A percentile compares a stretch with the other conserved stretches of the same genome.
phyloP scores from a whole-genome alignment of 2,113 vertebrate genomes.

The Lampris megalopsis region DNA sequence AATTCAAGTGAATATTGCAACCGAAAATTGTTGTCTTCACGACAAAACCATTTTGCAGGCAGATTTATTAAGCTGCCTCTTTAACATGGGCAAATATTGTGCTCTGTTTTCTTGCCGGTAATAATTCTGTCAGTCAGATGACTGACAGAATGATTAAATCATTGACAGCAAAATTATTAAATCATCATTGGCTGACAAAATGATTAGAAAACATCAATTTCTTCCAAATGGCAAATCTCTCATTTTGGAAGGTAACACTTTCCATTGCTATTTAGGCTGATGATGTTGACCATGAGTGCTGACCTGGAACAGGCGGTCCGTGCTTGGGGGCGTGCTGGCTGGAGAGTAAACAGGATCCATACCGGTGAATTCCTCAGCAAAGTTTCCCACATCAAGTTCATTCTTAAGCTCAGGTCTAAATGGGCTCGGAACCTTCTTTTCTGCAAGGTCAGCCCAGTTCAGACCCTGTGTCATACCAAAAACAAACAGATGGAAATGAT shows the following conservation, averaged over 20 bases:
- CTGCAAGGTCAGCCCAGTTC: conserved; percentile 87
- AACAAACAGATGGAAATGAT: conserved; percentile 6
- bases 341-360: conserved; percentile 94
- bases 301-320: conserved; percentile 90
- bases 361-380: conserved; percentile 92
- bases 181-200: no score
- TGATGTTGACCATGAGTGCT: background rate
- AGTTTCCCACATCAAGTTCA: conserved; percentile 92
- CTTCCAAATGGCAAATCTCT: background rate
- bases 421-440: conserved; percentile 86
- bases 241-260: conserved; percentile 2
- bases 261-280: background rate
- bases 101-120: no score
- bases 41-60: background rate
- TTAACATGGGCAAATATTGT: no score
- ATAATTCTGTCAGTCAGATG: no score
- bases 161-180: no score
- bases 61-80: background rate
- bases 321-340: conserved; percentile 88
- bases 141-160: no score
- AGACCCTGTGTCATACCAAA: conserved; percentile 77
- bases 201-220: background rate
- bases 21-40: background rate
- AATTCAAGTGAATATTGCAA: no score
- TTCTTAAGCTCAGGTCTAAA: conserved; percentile 90